Percentiles rank a stretch among this genome's conserved stretches.
Evolutionary conservation across 2,113 vertebrate species (phyloP).

Genomic region (Oncorhynchus mykiss): DNA sequence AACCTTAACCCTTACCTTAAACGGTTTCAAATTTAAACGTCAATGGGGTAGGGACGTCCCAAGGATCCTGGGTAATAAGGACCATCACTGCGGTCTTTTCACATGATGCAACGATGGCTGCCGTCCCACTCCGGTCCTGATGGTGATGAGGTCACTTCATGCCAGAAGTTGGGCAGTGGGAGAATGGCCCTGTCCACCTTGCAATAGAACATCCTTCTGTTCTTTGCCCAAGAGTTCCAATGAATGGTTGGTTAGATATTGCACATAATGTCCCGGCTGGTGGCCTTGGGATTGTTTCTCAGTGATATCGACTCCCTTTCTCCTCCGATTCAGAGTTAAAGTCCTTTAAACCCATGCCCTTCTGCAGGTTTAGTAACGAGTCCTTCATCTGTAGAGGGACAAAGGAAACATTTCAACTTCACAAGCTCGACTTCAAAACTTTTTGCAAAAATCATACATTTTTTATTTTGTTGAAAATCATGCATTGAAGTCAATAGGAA

Average conservation of each 20-base stretch:
- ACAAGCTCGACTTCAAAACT: background rate
- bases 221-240: background rate
- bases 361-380: conserved; percentile 85
- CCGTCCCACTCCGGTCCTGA: background rate
- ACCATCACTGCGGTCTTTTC: conserved; percentile 5
- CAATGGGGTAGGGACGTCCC: too few species aligned
- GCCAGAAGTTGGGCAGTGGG: background rate
- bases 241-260: conserved; percentile 67
- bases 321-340: conserved; percentile 78
- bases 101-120: conserved; percentile 6
- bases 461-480: background rate
- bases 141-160: conserved; percentile 4
- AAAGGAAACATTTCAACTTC: background rate
- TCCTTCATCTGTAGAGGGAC: conserved; percentile 84
- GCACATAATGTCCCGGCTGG: conserved; percentile 73
- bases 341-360: conserved; percentile 81
- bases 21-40: too few species aligned
- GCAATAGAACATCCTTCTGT: background rate
- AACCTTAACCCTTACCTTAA: too few species aligned
- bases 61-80: too few species aligned
- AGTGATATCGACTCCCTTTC: conserved; percentile 80
- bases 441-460: background rate
- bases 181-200: background rate
- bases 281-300: conserved; percentile 67
- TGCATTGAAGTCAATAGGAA: background rate